Evolutionary conservation across 1,140 invertebrate species (phyloP).

Genomic region (Proales similis): DNA sequence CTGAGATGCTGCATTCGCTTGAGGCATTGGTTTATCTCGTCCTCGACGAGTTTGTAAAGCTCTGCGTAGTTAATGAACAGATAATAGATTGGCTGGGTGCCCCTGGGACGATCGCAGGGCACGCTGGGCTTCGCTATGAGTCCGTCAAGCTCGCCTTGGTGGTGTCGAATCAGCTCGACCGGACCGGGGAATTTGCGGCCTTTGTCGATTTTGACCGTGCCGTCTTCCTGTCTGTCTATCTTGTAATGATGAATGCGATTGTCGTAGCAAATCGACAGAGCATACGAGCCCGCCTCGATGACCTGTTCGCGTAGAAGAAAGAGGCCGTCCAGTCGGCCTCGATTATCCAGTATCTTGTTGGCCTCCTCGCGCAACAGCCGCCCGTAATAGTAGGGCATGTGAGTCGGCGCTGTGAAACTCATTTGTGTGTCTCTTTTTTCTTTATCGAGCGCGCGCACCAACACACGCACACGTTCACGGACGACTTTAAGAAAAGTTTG

Average conservation of each 20-base stretch:
- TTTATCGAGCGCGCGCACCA: too few species aligned
- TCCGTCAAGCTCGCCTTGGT: constrained; percentile 44
- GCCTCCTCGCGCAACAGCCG: constrained; percentile 54
- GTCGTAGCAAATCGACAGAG: constrained; percentile 46
- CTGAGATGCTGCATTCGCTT: constrained; percentile 12
- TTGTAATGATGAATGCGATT: constrained; percentile 50
- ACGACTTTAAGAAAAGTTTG: too few species aligned
- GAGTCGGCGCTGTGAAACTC: constrained; percentile 35
- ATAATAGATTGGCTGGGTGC: constrained; percentile 50
- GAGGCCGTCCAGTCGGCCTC: constrained; percentile 51
- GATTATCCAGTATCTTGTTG: constrained; percentile 49
- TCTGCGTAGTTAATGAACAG: constrained; percentile 53
- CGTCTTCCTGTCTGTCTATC: constrained; percentile 50
- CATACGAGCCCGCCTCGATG: constrained; percentile 48
- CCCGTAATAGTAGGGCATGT: constrained; percentile 52
- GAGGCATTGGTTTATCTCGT: constrained; percentile 40
- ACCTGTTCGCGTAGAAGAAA: constrained; percentile 54
- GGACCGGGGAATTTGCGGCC: constrained; percentile 48
- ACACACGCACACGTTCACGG: too few species aligned
- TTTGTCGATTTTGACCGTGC: constrained; percentile 41
- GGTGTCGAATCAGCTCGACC: constrained; percentile 48
- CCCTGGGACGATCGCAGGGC: constrained; percentile 47
- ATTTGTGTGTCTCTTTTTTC: too few species aligned
- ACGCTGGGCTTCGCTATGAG: constrained; percentile 47
- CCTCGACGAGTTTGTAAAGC: constrained; percentile 48